Percentiles rank a stretch among this genome's conserved stretches.
Evolutionary conservation across 2,888 invertebrate genomes (phyloP).

Genomic region (Ganaspis brasiliensis): DNA sequence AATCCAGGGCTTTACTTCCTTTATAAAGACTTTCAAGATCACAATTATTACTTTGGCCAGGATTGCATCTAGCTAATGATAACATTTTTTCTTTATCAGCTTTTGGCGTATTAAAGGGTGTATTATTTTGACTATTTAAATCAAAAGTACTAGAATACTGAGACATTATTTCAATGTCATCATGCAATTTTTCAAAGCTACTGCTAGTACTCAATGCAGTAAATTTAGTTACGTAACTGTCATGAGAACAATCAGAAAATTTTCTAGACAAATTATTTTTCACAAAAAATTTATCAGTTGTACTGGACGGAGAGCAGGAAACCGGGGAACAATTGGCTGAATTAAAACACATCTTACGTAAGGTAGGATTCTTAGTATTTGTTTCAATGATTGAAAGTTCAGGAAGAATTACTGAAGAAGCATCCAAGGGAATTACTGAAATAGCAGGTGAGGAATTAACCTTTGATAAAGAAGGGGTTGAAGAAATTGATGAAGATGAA

Average conservation of each 20-base stretch:
- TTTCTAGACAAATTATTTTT: slow-evolving; percentile 53
- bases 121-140: slow-evolving; percentile 38
- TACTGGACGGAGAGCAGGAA: slow-evolving; percentile 63
- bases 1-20: slow-evolving; percentile 72
- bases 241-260: slow-evolving; percentile 68
- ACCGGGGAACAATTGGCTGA: slow-evolving; percentile 61
- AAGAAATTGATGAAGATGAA: not conserved
- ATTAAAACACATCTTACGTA: slow-evolving; percentile 53
- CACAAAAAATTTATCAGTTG: slow-evolving; percentile 57
- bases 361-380: too few species aligned
- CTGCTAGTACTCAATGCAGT: slow-evolving; percentile 64
- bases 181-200: slow-evolving; percentile 70
- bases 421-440: not conserved
- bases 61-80: not conserved
- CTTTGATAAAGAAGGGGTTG: not conserved
- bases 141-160: slow-evolving; percentile 65
- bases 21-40: slow-evolving; percentile 73
- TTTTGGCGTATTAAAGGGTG: slow-evolving; percentile 49
- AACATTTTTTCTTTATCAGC: not conserved
- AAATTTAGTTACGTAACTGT: slow-evolving; percentile 65
- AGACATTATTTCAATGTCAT: slow-evolving; percentile 70
- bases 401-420: not conserved
- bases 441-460: not conserved
- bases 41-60: slow-evolving; percentile 62
- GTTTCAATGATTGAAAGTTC: not conserved